Base-by-base conservation (phyloP, 2,113 vertebrate species). In the Lepus timidus region DNA sequence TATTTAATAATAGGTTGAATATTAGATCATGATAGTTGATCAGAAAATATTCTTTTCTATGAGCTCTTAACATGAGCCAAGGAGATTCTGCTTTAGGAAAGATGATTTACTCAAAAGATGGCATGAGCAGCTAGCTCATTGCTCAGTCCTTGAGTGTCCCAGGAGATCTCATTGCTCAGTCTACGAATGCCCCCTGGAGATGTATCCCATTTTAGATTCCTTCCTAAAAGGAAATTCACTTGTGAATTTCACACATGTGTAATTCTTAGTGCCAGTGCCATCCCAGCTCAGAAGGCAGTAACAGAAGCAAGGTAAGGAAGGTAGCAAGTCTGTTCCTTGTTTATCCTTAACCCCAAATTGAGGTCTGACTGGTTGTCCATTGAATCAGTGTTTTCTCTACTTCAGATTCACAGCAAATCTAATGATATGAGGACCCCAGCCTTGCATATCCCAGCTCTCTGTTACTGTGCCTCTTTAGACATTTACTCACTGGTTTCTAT, bases 401-500 rank as follows among this genome's bases (percentile, higher is more conserved):
- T 27, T 71, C 29, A 64, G 44, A 80, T n/a, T 82, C 64, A 49
- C 2, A 70, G 39, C n/a, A 13, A 14, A 0, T 31, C 8, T 22
- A 9, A 36, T 58, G 23, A 20, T 55, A 52, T 33, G 17, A 67
- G 36, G 65, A 22, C 13, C 75, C 44, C 23, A 31, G 36, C 31
- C 70, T 58, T 1, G 0, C 2, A 1, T 13, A 31, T 13, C 9
- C 22, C 27, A 23, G 20, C 8, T 29, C 0, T 71, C 23, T 25
- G 29, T 22, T 20, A 27, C 27, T 6, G 7, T 13, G 10, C 27
- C 10, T 87, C 68, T 89, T 25, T 29, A 68, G 52, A 29, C 7
- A 19, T 23, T 64, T 75, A 27, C 22, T 75, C 11, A 4, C 29
- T 83, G 51, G 19, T 79, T 87, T 94, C 25, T 51, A 3, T 84